Base-by-base conservation (phyloP, 2,797 vertebrate species). In the Malurus leucopterus region DNA sequence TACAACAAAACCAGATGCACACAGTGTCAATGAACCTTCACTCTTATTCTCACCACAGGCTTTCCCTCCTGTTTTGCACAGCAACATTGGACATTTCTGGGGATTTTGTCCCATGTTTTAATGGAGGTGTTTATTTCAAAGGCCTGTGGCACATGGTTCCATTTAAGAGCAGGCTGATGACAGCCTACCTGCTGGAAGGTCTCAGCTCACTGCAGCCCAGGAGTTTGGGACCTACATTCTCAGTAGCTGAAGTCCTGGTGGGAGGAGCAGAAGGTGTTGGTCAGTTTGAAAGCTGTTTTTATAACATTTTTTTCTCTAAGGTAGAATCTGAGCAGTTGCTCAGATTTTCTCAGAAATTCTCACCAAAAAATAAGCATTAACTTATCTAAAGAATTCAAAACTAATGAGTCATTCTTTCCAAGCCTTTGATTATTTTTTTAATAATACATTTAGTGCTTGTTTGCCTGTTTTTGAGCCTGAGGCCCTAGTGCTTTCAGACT, bases 371-470 rank as follows among this genome's bases (percentile, higher is more conserved):
- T 41, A 68, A 72, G 17, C 46, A 51, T 74, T 80, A 74, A 74
- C 9, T 24, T 79, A 59, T 51, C 43, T 64, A 65, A 91, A 92
- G 72, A 86, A 75, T 86, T 90, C 54, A 71, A 77, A 91, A 80
- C 55, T 84, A 81, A 84, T 77, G 90, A 95, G 44, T 92, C 81
- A 77, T 88, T 80, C 54, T 77, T 90, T 62, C 46, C 34, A 89
- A 86, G 47, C 68, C 53, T 91, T 87, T 89, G 40, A 72, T 70
- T 87, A 62, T 76, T 81, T 86, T 75, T 86, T 74, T 13, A 85
- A 88, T 93, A 89, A 89, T 85, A 79, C 43, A 80, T 79, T 82
- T 91, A 79, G 67, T 75, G 12, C 26, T 92, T 88, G 57, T 94
- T 90, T 91, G 51, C n/a, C 50, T 74, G 75, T 44, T 90, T 93